phyloP scores from a whole-genome alignment of 2,888 invertebrate genomes.

The Leptogaster cylindrica region DNA sequence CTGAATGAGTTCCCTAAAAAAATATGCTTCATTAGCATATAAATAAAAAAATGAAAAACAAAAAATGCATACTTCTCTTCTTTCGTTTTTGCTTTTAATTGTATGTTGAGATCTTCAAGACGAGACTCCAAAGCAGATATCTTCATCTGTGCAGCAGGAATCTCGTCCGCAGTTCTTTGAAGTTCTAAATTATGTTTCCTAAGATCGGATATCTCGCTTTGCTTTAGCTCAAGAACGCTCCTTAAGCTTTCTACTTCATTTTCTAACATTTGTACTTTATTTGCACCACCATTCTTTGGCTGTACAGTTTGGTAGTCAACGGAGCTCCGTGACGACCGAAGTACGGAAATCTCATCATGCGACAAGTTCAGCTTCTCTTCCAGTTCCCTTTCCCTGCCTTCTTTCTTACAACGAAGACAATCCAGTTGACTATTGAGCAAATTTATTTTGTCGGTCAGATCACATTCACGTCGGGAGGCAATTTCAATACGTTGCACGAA shows the following conservation, averaged over 20 bases:
- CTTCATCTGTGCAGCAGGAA: conserved; percentile 74
- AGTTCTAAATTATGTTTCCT: conserved; percentile 74
- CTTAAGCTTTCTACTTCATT: conserved; percentile 83
- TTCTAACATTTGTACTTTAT: conserved; percentile 63
- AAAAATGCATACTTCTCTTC: conserved; percentile 71
- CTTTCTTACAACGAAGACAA: conserved; percentile 53
- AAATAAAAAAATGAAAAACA: conserved; percentile 11
- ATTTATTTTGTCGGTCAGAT: conserved; percentile 56
- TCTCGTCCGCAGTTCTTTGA: conserved; percentile 74
- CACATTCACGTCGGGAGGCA: conserved; percentile 55
- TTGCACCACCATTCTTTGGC: conserved; percentile 47
- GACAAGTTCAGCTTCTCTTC: conserved; percentile 58
- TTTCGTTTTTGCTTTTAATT: conserved; percentile 71
- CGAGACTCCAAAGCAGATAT: conserved; percentile 80
- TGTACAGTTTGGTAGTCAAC: conserved; percentile 43
- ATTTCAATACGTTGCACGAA: conserved; percentile 53
- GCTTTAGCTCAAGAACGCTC: conserved; percentile 86
- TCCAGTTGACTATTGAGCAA: conserved; percentile 56
- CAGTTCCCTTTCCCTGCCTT: conserved; percentile 56
- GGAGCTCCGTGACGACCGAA: conserved; percentile 48
- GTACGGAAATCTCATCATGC: conserved; percentile 58
- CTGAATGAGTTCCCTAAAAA: conserved; percentile 67
- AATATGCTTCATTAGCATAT: neutral
- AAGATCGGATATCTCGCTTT: conserved; percentile 81
- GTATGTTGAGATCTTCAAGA: conserved; percentile 84